Evolutionary conservation across 2,113 vertebrate genomes (phyloP).

Genomic region (Xyliphius kryptos): DNA sequence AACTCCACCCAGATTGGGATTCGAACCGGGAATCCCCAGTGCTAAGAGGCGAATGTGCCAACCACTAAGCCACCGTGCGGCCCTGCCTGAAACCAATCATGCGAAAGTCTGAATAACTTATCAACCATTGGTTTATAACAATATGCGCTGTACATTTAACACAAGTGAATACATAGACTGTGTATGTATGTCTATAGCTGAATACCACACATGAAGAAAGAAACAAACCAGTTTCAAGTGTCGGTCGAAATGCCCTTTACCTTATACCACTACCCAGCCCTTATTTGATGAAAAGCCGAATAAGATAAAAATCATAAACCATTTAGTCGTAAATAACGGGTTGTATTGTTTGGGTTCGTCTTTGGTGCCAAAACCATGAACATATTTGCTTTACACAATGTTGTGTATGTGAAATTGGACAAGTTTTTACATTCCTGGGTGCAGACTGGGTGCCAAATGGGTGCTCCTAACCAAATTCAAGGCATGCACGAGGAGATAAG

Average conservation of each 20-base stretch:
- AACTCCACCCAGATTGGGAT: no score
- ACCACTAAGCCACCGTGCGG: no score
- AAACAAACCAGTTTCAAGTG: constrained; percentile 26
- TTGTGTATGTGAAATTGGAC: no score
- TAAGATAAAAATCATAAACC: constrained; percentile 53
- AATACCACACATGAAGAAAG: neutral
- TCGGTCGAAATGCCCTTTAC: neutral
- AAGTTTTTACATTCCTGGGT: constrained; percentile 34
- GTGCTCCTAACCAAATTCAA: constrained; percentile 90
- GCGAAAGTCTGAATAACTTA: no score
- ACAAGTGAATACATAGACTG: no score
- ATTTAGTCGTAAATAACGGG: constrained; percentile 17
- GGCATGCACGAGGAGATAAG: constrained; percentile 68
- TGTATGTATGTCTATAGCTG: no score
- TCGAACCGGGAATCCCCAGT: no score
- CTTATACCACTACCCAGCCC: constrained; percentile 18
- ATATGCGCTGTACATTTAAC: no score
- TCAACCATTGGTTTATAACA: no score
- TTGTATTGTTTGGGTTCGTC: neutral
- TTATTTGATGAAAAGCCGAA: constrained; percentile 49
- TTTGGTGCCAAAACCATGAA: constrained; percentile 24
- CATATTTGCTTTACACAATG: neutral
- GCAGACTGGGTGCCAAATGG: no score
- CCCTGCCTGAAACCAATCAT: no score
- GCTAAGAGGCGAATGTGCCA: no score